Percentiles rank a stretch among this genome's conserved stretches.
phyloP scores from a whole-genome alignment of 2,113 vertebrate genomes.

The Hystrix brachyura region DNA sequence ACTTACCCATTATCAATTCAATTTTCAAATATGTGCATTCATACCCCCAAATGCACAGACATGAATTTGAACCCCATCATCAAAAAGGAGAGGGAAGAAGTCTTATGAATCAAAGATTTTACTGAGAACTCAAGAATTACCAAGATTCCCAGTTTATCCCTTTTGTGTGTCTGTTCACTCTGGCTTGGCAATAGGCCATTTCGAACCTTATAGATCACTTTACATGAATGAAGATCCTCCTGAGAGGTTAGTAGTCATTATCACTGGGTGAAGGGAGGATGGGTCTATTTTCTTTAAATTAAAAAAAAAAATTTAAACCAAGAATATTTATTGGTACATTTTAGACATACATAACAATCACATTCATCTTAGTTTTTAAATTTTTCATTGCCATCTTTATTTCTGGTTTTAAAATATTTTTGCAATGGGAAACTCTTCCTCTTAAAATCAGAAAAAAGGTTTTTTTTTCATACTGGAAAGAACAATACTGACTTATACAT shows the following conservation, averaged over 20 bases:
- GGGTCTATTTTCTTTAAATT: not conserved
- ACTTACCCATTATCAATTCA: not conserved
- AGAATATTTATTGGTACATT: too few species aligned
- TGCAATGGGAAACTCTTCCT: not conserved
- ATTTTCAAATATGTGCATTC: not conserved
- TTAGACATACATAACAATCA: too few species aligned
- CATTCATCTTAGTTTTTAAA: not conserved
- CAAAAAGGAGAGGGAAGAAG: not conserved
- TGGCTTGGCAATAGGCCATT: not conserved
- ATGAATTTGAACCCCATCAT: not conserved
- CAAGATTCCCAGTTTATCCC: constrained; percentile 4
- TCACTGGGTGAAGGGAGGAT: not conserved
- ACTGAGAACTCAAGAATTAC: not conserved
- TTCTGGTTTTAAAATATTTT: not conserved
- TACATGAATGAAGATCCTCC: not conserved
- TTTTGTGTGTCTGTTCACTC: not conserved
- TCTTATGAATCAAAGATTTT: not conserved
- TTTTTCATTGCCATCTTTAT: not conserved
- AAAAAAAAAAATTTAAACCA: too few species aligned
- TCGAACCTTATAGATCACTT: not conserved
- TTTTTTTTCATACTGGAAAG: not conserved
- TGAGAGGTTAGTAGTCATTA: not conserved
- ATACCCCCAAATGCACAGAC: not conserved
- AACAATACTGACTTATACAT: not conserved
- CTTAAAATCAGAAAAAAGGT: not conserved